Base-by-base conservation (phyloP, 2,113 vertebrate species). In the Morphnarchus princeps region DNA sequence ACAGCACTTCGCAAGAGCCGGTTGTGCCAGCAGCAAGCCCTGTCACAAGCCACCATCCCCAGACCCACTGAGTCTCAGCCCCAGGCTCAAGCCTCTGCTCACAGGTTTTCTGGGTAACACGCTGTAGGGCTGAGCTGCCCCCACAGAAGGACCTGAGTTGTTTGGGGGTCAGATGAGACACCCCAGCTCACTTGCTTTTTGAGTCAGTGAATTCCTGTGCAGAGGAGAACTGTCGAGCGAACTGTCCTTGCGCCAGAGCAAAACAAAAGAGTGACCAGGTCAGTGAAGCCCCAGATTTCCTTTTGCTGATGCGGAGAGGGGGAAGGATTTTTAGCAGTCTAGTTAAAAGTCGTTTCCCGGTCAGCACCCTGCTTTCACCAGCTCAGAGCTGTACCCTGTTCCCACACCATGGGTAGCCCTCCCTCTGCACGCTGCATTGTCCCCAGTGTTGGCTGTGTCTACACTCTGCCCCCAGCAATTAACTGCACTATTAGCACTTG, bases 1-100 rank as follows among this genome's bases (percentile, higher is more conserved):
- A 1, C 2, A 1, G 55, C 40, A 1, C 16, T 3, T 3, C 0
- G 7, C 3, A 0, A 3, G 8, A 29, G 34, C 45, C 0, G 1
- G 8, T 29, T 1, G 5, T 24, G 34, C 67, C 82, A 54, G 4
- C 38, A 20, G 36, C 67, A 17, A 25, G 21, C 9, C 73, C 38
- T 6, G 15, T 2, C 7, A 0, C 67, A 25, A 24, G 4, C 20
- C 74, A 9, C 22, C 0, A 2, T 3, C 26, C 24, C 62, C 62
- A 32, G 13, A n/a, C n/a, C 19, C 34, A 3, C 18, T 1, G 1
- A 29, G 9, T 0, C 12, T 47, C 57, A 14, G 52, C 13, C 61
- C 31, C 61, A 11, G 50, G 28, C 42, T 45, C 20, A 9, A 20
- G 13, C 10, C 19, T 21, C 14, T 24, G 54, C 36, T 61, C 67